Base-by-base conservation (phyloP, 2,113 vertebrate genomes). In the Alethe castanea region DNA sequence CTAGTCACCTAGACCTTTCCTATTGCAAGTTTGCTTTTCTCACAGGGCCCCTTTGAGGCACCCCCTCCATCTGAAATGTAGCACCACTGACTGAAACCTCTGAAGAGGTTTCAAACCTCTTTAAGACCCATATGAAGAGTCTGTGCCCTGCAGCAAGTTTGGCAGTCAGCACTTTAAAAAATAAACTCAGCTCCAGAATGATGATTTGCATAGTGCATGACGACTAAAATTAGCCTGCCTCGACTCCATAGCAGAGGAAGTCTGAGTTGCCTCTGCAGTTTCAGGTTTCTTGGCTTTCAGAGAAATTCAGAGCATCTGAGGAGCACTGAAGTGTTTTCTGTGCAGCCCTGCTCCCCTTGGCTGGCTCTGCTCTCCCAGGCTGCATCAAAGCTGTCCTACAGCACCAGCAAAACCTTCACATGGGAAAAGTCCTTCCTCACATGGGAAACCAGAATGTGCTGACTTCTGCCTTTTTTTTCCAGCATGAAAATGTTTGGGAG, bases 141-240 rank as follows among this genome's bases (percentile, higher is more conserved):
- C 77, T 67, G 1, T 83, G 71, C 86, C 89, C 80, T 53, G 92
- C 92, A 90, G 93, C 77, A 54, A 85, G 70, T 59, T 94, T 90
- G 96, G 80, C 92, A 72, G 80, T 73, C 92, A 93, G 91, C 66
- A 62, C 85, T 95, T 90, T n/a, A 60, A 33, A 92, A 94, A 88
- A 73, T 81, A 92, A 94, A 82, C 69, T 65, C 64, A 38, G 56
- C 81, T 90, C 45, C 70, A 76, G 89, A 80, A 47, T 2, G 60
- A 35, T 47, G 61, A 84, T 96, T 94, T 96, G 83, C 92, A 95
- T 88, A 90, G 86, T 14, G 65, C 77, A 54, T 7, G 42, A 66
- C 44, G 89, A 48, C 86, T 95, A 95, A 96, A 97, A 97, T 96
- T 96, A 97, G 91, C 85, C 57, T 71, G 71, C 72, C 69, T 88